Evolutionary conservation across 2,888 invertebrate species (phyloP), one percentile per base, ranked within the genome.

Genomic region (Pycnomerus fuliginosus): DNA sequence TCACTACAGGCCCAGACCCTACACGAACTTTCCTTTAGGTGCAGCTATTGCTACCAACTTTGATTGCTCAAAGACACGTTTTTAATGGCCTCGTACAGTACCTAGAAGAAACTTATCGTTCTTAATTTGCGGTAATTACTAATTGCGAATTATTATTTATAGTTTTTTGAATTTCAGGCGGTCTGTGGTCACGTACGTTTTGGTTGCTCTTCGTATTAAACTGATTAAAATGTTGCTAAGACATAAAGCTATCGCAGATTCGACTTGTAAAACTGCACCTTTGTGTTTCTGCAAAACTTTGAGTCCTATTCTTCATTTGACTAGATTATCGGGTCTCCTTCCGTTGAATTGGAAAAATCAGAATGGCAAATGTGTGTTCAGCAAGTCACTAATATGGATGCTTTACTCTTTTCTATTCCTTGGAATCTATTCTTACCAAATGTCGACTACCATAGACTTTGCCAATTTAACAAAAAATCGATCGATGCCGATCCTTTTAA

Each of bases 261-360:
- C n/a, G n/a, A n/a, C n/a, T n/a, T 4, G 36, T 36, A 20, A 43
- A 43, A 14, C 11, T 24, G 5, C n/a, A n/a, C n/a, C 35, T 43
- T 12, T 43, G 42, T 70, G 70, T 48, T 36, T 69, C 3, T 71
- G 72, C 49, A 55, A 60, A 50, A 53, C 63, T 7, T 27, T 69
- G 1, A 37, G 44, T 3, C 61, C 62, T 1, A 46, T 55, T 2
- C 37, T 67, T 4, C n/a, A 34, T 0, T 30, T 65, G 3, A 55
- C 57, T 23, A 60, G 65, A 44, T 3, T 69, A 1, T 55, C 64
- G 17, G 71, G 71, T 5, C 52, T 67, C 16, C 62, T 69, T 16
- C 69, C 71, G 3, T 52, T 67, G 2, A 55, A 49, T 2, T 64
- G 64, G 50, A 44, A 25, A 1, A 65, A 71, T 43, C 17, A 35